Conservation (phyloP, 2,797 vertebrate species). For the Crenuchus spilurus region DNA sequence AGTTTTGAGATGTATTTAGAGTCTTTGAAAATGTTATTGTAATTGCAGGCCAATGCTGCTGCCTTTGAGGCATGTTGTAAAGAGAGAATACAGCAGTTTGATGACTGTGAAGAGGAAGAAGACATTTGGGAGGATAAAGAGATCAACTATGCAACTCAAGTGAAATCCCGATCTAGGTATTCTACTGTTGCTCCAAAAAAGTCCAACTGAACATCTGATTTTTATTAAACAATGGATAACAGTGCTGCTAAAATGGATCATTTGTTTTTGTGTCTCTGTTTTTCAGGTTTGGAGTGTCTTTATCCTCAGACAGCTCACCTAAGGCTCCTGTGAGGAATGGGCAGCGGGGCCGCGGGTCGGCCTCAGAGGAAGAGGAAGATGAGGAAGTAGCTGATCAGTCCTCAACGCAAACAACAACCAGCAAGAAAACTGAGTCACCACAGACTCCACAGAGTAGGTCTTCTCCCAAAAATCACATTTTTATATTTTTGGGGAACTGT, state of each 20-base stretch:
- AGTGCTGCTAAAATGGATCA: neutral
- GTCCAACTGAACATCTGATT: too few species aligned
- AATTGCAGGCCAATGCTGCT: constrained; percentile 84
- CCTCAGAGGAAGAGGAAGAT: constrained; percentile 77
- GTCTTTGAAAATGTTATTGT: constrained; percentile 1
- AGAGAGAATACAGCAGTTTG: constrained; percentile 93
- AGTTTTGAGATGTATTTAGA: neutral
- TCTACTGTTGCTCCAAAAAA: neutral
- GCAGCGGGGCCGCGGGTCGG: constrained; percentile 72
- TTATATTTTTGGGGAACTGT: too few species aligned
- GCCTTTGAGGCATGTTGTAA: constrained; percentile 96
- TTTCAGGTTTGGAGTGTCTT: constrained; percentile 87
- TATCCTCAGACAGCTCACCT: constrained; percentile 78
- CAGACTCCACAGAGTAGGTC: constrained; percentile 48
- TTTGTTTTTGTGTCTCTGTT: neutral
- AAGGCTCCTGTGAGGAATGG: constrained; percentile 82
- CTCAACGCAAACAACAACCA: constrained; percentile 31
- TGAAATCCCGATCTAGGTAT: constrained; percentile 90
- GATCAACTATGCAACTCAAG: constrained; percentile 87
- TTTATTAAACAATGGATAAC: too few species aligned
- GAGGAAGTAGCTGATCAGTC: constrained; percentile 59
- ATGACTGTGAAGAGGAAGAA: constrained; percentile 91
- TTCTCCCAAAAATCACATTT: neutral
- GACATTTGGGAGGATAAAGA: constrained; percentile 97
- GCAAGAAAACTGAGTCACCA: constrained; percentile 45